Evolutionary conservation across 2,888 invertebrate species (phyloP).

Genomic region (Xestia ashworthii): DNA sequence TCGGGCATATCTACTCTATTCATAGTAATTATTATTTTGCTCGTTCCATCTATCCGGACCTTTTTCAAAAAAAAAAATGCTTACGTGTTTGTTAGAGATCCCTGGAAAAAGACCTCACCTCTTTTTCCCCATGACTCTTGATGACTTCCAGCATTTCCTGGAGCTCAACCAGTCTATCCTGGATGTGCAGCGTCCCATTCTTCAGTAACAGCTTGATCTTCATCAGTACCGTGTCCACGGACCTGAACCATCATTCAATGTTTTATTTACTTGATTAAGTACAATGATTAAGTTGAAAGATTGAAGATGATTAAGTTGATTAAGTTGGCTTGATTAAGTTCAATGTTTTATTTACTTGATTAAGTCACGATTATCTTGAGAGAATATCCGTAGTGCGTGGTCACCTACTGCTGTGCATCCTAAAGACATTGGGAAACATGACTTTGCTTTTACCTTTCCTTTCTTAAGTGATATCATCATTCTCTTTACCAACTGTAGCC

Average conservation of each 20-base stretch:
- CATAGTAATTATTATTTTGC: not conserved
- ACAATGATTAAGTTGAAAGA: too few relatives aligned
- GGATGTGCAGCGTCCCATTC: slow-evolving; percentile 84
- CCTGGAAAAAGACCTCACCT: slow-evolving; percentile 67
- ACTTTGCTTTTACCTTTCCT: not conserved
- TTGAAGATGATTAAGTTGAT: too few relatives aligned
- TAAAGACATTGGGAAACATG: not conserved
- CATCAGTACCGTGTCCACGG: slow-evolving; percentile 83
- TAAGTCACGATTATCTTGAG: too few relatives aligned
- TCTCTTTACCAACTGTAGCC: not conserved
- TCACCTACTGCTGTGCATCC: not conserved
- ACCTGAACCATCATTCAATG: slow-evolving; percentile 67
- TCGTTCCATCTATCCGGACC: not conserved
- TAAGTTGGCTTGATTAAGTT: too few relatives aligned
- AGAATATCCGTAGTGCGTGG: not conserved
- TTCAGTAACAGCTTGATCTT: slow-evolving; percentile 84
- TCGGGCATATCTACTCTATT: not conserved
- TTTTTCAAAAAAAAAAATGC: not conserved
- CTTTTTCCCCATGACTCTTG: slow-evolving; percentile 72
- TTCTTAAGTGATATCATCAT: not conserved
- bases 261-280: not conserved
- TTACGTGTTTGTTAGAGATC: not conserved
- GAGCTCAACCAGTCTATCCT: slow-evolving; percentile 79
- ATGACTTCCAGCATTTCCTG: slow-evolving; percentile 76
- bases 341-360: not conserved